A percentile compares a stretch with the other conserved stretches of the same genome.
These are phyloP conservation scores for Vireo griseus DNA, from an alignment of 2,797 vertebrate genomes.

Conservation along the genomic window DNA sequence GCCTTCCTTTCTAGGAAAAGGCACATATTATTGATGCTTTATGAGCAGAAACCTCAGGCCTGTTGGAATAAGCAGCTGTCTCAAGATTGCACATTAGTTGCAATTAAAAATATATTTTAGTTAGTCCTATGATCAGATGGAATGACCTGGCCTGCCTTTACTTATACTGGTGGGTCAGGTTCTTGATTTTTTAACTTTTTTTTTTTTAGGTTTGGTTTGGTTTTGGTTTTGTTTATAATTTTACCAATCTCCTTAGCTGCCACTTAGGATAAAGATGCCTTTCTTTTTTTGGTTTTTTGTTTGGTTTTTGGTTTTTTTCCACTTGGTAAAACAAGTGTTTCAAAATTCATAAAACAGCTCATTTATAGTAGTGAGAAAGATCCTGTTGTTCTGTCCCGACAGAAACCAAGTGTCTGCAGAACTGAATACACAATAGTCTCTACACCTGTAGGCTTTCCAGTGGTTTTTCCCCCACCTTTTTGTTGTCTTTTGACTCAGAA, in stretches of 20 bases:
- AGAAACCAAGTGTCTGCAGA: not conserved
- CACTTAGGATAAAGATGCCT: not conserved
- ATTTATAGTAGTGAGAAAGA: not conserved
- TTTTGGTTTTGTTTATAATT: not conserved
- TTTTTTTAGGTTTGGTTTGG: not conserved
- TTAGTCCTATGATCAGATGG: accelerated
- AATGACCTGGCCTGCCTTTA: not conserved
- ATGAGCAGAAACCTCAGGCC: constrained; percentile 34
- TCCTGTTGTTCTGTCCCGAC: not conserved
- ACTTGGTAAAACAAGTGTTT: not conserved
- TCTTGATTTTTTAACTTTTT: not conserved
- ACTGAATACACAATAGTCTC: accelerated
- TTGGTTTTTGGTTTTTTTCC: not conserved
- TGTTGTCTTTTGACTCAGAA: not conserved
- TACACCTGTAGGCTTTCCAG: not conserved
- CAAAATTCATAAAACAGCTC: not conserved
- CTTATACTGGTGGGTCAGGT: not conserved
- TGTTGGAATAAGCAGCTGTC: constrained; percentile 8
- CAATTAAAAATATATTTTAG: not conserved
- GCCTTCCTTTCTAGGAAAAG: constrained; percentile 50
- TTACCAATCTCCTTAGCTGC: not conserved
- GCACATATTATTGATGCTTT: not conserved
- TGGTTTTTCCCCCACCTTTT: accelerated
- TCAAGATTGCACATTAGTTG: not conserved
- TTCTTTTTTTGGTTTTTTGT: not conserved